phyloP scores from a whole-genome alignment of 2,888 invertebrate species.

The Bursaphelenchus okinawaensis region DNA sequence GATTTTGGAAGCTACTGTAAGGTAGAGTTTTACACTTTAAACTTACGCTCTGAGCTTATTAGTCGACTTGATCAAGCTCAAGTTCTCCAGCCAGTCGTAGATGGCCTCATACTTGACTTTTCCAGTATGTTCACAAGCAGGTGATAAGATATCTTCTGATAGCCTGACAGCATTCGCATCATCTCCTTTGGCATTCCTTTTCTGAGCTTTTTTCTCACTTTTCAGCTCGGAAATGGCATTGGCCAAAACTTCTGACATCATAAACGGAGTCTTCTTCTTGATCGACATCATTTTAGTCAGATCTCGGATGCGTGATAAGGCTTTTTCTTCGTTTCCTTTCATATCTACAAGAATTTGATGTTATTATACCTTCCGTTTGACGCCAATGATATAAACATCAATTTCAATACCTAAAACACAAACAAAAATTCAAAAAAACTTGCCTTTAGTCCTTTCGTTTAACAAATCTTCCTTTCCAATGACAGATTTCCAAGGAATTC shows the following conservation, averaged over 20 bases:
- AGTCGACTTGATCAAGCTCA: not conserved
- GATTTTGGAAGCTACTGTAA: not conserved
- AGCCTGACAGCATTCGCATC: not conserved
- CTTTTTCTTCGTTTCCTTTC: not conserved
- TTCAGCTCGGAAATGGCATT: not conserved
- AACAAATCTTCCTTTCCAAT: not conserved
- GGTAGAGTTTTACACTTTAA: not conserved
- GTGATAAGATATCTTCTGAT: constrained; percentile 4
- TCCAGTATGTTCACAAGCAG: not conserved
- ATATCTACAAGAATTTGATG: too few species aligned
- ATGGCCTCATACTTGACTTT: not conserved
- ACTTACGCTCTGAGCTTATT: constrained; percentile 1
- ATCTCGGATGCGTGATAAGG: not conserved
- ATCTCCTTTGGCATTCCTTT: not conserved
- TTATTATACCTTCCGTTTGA: too few species aligned
- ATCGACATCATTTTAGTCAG: not conserved
- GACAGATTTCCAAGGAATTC: not conserved
- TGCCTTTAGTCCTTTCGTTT: not conserved
- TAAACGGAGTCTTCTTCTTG: not conserved
- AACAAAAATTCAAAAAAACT: not conserved
- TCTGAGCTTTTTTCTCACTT: not conserved
- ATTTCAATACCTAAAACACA: too few species aligned
- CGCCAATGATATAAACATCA: too few species aligned
- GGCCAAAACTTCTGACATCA: not conserved
- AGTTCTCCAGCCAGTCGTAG: not conserved